These are phyloP conservation scores for Eupelmus urozonus DNA, from an alignment of 2,888 invertebrate genomes.

Conservation along the genomic window DNA sequence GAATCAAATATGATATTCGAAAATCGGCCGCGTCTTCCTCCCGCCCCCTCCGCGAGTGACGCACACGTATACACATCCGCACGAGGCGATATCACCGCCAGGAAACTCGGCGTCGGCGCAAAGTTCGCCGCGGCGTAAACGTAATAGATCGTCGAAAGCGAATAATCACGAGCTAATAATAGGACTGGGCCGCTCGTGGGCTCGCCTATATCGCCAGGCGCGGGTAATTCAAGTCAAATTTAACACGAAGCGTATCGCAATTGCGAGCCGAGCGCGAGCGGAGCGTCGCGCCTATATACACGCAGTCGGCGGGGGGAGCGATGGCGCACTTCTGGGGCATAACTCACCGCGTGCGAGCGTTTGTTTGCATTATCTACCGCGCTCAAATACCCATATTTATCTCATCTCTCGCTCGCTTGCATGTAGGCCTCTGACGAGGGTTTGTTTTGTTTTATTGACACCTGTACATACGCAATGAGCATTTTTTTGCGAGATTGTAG, in stretches of 20 bases:
- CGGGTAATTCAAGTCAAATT: constrained; percentile 73
- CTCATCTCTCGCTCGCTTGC: constrained; percentile 67
- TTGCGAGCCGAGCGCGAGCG: constrained; percentile 62
- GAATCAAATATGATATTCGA: constrained; percentile 40
- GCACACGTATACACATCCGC: no score
- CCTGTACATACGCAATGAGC: constrained; percentile 47
- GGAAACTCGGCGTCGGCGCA: constrained; percentile 30
- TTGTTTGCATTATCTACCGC: constrained; percentile 73
- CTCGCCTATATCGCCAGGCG: constrained; percentile 60
- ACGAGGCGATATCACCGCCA: constrained; percentile 49
- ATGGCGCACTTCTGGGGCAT: constrained; percentile 68
- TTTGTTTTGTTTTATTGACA: constrained; percentile 69
- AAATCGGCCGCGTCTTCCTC: constrained; percentile 31
- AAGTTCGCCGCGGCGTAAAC: constrained; percentile 50
- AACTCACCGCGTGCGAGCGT: constrained; percentile 72
- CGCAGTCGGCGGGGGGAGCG: not conserved
- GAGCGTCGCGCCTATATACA: constrained; percentile 54
- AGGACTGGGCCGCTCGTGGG: constrained; percentile 61
- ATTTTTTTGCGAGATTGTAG: not conserved
- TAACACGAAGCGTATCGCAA: constrained; percentile 71
- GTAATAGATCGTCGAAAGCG: constrained; percentile 67
- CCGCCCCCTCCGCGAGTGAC: not conserved
- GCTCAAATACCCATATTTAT: constrained; percentile 75
- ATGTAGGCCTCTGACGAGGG: constrained; percentile 54
- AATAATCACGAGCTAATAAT: constrained; percentile 71